These are phyloP conservation scores for Dione juno DNA, from an alignment of 2,888 invertebrate species.

Conservation along the genomic window DNA sequence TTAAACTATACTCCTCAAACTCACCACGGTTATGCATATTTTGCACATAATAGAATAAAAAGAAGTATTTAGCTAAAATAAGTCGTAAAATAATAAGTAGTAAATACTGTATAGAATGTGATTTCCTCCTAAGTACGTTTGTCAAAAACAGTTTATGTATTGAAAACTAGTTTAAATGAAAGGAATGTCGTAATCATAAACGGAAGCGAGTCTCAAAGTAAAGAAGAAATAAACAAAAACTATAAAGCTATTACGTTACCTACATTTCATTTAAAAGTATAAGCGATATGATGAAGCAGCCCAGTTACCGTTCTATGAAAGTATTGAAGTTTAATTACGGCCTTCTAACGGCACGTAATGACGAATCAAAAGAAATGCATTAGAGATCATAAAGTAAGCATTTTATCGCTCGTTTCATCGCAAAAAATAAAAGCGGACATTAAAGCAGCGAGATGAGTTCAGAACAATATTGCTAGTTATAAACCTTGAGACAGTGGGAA, in stretches of 20 bases:
- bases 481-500: constrained; percentile 12
- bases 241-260: constrained; percentile 14
- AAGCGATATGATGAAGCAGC: neutral
- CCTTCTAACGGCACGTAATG: constrained; percentile 20
- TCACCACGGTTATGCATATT: neutral
- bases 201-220: neutral
- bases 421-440: constrained; percentile 20
- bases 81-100: too few species aligned
- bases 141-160: neutral
- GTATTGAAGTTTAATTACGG: constrained; percentile 20
- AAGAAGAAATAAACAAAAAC: constrained; percentile 17
- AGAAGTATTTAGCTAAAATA: too few species aligned
- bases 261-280: constrained; percentile 8
- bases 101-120: too few species aligned
- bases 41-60: too few species aligned
- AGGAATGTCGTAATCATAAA: neutral
- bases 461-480: constrained; percentile 22
- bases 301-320: constrained; percentile 6
- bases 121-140: neutral
- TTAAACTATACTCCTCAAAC: constrained; percentile 5
- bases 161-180: neutral
- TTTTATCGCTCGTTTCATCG: constrained; percentile 25
- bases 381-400: constrained; percentile 29
- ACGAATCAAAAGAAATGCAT: constrained; percentile 28
- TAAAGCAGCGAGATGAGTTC: constrained; percentile 23